These are phyloP conservation scores for Ips nitidus DNA, from an alignment of 1,140 invertebrate genomes.

Conservation along the genomic window DNA sequence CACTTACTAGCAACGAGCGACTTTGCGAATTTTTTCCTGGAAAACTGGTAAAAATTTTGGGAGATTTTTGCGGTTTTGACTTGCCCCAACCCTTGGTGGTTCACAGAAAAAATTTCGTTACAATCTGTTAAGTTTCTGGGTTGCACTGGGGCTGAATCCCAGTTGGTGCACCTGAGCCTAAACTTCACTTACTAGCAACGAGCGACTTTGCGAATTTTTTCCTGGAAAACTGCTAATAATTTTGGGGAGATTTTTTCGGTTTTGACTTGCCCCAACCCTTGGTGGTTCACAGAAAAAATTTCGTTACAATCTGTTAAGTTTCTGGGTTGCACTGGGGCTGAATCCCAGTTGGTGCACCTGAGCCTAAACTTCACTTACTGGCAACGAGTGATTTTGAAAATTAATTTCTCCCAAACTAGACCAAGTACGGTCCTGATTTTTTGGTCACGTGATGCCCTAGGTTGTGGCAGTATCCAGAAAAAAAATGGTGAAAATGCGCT, in stretches of 20 bases:
- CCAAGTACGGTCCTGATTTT: not conserved
- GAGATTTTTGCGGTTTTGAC: too few species aligned
- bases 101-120: too few species aligned
- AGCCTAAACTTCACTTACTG: not conserved
- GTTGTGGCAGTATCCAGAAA: too few species aligned
- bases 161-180: not conserved
- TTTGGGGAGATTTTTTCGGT: not conserved
- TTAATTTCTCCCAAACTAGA: not conserved
- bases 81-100: too few species aligned
- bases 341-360: too few species aligned
- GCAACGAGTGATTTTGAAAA: not conserved
- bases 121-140: too few species aligned
- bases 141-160: too few species aligned
- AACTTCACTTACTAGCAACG: not conserved
- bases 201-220: not conserved
- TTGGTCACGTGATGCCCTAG: too few species aligned
- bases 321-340: not conserved
- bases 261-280: not conserved
- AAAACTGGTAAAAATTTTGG: too few species aligned
- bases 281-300: not conserved
- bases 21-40: too few species aligned
- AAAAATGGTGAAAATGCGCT: too few species aligned
- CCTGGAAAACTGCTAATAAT: slow-evolving; percentile 1
- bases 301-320: not conserved
- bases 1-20: too few species aligned